Conservation (phyloP, 2,113 vertebrate genomes). For the Isichthys henryi region DNA sequence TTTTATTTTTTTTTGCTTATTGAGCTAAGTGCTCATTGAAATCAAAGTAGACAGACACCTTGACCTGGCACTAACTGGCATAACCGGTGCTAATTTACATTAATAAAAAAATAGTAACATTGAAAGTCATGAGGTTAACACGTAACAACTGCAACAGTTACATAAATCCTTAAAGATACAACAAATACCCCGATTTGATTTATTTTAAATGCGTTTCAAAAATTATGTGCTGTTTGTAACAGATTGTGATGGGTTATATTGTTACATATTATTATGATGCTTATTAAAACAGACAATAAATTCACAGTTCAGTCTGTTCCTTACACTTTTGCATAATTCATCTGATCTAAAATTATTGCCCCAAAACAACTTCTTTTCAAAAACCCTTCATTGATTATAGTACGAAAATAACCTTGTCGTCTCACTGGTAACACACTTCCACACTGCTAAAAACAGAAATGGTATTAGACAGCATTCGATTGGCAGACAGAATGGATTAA, state of each 20-base stretch:
- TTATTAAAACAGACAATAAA: too few relatives aligned
- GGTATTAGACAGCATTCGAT: not conserved
- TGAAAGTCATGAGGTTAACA: too few relatives aligned
- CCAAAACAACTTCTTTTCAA: not conserved
- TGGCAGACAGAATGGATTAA: conserved; percentile 25
- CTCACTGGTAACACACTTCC: not conserved
- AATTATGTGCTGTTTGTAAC: too few relatives aligned
- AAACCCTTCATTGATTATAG: not conserved
- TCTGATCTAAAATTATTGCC: not conserved
- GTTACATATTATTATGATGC: too few relatives aligned
- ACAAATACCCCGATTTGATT: too few relatives aligned
- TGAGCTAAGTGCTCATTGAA: not conserved
- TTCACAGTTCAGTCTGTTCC: too few relatives aligned
- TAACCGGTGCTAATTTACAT: not conserved
- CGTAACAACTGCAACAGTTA: not conserved
- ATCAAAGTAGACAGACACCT: not conserved
- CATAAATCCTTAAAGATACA: too few relatives aligned
- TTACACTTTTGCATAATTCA: not conserved
- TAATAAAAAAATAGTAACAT: not conserved
- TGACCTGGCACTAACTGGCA: not conserved
- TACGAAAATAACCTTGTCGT: not conserved
- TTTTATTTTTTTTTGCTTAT: not conserved
- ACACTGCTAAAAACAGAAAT: not conserved
- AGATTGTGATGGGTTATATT: too few relatives aligned
- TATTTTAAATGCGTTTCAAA: too few relatives aligned